Percentiles rank a stretch among this genome's conserved stretches.
Conservation (phyloP, 2,113 vertebrate species). For the Aptenodytes forsteri region DNA sequence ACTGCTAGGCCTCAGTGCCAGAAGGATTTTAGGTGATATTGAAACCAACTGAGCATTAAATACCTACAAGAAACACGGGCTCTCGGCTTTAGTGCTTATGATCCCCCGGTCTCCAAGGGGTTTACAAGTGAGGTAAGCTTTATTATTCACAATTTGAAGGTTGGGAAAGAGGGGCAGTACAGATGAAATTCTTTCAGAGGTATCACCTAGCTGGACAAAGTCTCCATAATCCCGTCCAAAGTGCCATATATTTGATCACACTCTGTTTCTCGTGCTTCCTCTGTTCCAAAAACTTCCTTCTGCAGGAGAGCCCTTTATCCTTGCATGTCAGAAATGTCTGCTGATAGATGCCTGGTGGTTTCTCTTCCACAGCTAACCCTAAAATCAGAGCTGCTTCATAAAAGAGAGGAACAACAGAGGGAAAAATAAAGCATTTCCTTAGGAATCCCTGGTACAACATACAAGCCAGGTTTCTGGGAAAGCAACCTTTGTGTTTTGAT, state of each 20-base stretch:
- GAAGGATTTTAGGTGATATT: neutral
- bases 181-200: neutral
- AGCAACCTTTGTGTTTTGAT: neutral
- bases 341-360: neutral
- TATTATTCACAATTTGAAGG: neutral
- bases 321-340: neutral
- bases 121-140: neutral
- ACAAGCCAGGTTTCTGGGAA: conserved; percentile 1
- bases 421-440: neutral
- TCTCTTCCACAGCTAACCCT: neutral
- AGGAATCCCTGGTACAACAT: neutral
- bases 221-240: neutral
- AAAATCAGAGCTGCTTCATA: neutral
- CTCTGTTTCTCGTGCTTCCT: neutral
- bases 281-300: neutral
- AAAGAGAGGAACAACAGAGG: neutral
- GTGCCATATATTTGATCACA: neutral
- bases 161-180: neutral
- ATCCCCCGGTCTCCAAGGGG: neutral
- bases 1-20: neutral
- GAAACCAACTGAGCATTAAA: neutral
- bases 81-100: neutral
- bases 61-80: neutral
- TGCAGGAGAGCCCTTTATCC: neutral
- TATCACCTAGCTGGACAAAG: neutral